Conservation (phyloP, 2,797 vertebrate species). For the Rhynchonycteris naso region DNA sequence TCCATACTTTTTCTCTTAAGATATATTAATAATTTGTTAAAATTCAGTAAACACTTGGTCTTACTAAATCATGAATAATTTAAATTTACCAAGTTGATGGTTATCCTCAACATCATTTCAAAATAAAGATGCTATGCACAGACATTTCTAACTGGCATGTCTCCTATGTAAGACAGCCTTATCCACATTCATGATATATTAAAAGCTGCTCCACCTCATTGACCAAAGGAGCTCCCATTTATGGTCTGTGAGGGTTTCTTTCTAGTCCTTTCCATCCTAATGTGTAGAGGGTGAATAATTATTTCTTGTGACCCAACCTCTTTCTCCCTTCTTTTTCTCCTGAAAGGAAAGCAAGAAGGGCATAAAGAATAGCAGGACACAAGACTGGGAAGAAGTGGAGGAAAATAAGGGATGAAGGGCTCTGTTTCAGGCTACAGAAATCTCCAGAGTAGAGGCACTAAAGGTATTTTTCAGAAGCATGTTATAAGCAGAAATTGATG, state of each 20-base stretch:
- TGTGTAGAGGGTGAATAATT: background rate
- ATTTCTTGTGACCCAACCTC: background rate
- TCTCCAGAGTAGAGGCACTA: background rate
- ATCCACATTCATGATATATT: background rate
- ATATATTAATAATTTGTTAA: slow-evolving; percentile 2
- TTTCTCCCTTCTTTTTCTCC: background rate
- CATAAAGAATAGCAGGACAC: background rate
- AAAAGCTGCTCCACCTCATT: background rate
- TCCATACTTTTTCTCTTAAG: background rate
- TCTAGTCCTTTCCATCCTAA: background rate
- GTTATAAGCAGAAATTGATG: background rate
- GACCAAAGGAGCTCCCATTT: background rate
- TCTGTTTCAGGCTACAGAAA: slow-evolving; percentile 6
- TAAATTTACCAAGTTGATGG: background rate
- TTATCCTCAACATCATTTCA: background rate
- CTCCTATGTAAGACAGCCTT: background rate
- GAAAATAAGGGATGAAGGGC: background rate
- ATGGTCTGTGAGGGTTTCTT: background rate
- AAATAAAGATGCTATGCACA: background rate
- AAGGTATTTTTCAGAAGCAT: background rate
- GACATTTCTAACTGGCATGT: background rate
- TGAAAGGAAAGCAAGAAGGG: background rate
- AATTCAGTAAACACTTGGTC: background rate
- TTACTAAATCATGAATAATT: background rate
- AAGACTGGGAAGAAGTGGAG: background rate